Evolutionary conservation across 2,113 vertebrate species (phyloP), one percentile per base, ranked within the genome.

Genomic region (Cavia porcellus): DNA sequence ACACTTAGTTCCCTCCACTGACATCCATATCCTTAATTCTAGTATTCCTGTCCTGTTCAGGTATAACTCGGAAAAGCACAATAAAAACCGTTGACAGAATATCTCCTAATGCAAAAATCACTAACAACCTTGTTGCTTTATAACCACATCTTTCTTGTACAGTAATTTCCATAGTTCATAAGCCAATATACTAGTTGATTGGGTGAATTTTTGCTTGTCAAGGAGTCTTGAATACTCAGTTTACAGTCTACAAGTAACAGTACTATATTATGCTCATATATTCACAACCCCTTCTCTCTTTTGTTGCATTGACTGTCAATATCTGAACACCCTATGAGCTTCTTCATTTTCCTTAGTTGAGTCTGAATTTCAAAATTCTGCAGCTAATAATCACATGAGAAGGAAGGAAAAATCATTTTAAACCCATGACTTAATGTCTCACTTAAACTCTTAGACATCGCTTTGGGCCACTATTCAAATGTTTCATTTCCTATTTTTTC

Each of bases 311-410:
- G 1, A 42, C 30, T 89, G 8, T 0, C 13, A 92, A 68, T 17
- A 0, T 7, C 5, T 83, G 75, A 75, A 22, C 5, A 47, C 14
- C 10, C 25, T 15, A 61, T 35, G 2, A 38, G 32, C 0, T 4
- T 38, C 32, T 52, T 25, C 35, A 3, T 70, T 62, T 72, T 82
- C 28, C 28, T 92, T 20, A 28, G 22, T 79, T 55, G 22, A 0
- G 17, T 1, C 3, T 62, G 30, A 86, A 25, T 10, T 15, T 38
- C 81, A 1, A 35, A 17, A 22, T 45, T 95, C 13, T 82, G 15
- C 45, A 80, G 17, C 17, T 79, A 62, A 64, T 15, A 91, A 66
- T 75, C 25, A 77, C 45, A 72, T 35, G 81, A 11, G 11, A 77
- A 59, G 11, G 64, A 52, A 77, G 6, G 15, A 57, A 90, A 68